Percentiles rank a stretch among this genome's conserved stretches.
Conservation (phyloP, 2,113 vertebrate genomes). For the Canis aureus region DNA sequence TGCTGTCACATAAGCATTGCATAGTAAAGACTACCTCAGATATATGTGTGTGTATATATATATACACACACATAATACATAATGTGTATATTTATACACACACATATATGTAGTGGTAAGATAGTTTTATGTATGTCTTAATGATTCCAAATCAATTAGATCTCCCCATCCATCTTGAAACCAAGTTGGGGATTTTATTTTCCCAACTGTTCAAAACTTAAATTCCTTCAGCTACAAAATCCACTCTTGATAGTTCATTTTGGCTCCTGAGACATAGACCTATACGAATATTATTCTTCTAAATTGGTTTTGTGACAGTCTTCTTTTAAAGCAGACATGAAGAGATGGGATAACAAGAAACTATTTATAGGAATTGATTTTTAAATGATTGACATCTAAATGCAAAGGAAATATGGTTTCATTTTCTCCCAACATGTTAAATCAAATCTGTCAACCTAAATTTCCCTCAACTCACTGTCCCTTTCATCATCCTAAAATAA, state of each 20-base stretch:
- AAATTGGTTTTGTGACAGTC: slow-evolving; percentile 48
- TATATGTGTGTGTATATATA: background rate
- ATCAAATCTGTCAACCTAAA: too few species aligned
- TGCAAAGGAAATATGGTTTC: too few species aligned
- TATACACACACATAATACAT: background rate
- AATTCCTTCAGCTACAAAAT: slow-evolving; percentile 18
- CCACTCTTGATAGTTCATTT: slow-evolving; percentile 39
- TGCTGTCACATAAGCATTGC: background rate
- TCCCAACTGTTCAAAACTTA: background rate
- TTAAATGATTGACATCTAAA: too few species aligned
- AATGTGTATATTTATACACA: background rate
- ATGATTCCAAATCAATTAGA: background rate
- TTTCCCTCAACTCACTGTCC: too few species aligned
- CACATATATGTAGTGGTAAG: background rate
- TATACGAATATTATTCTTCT: slow-evolving; percentile 55
- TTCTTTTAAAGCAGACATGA: background rate
- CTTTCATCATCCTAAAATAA: too few species aligned
- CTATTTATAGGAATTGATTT: too few species aligned
- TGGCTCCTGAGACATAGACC: background rate
- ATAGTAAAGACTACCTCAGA: background rate
- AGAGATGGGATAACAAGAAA: slow-evolving; percentile 60
- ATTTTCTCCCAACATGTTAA: too few species aligned
- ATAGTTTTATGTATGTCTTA: background rate
- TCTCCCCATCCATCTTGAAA: background rate
- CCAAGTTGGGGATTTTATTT: background rate